Evolutionary conservation across 2,888 invertebrate genomes (phyloP), one percentile per base, ranked within the genome.

Genomic region (Halictus ligatus): DNA sequence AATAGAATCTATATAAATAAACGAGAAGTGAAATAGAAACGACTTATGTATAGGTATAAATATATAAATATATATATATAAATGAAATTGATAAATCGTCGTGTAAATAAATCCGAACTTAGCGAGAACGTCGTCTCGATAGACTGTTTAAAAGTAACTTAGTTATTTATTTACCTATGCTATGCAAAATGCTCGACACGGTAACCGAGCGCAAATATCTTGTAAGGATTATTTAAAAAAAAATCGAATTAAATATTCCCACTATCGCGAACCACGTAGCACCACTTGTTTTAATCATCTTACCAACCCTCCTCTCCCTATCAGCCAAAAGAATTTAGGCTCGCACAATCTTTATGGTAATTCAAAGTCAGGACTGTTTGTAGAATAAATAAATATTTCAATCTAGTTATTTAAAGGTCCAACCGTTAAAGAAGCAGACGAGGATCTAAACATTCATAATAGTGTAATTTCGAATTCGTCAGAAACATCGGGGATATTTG

Each of bases 121-220:
- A 91, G 91, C 91, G 91, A 91, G 92, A 92, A 92, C 92, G 92
- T 93, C 93, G 91, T 87, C 90, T 84, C 94, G 93, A 94, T 94
- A 95, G 95, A 95, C 94, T 95, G 95, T 95, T 94, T 93, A 93
- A 94, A 94, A 94, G 92, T 94, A 94, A 94, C 94, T 94, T 94
- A 95, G 94, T 93, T 95, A 95, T 95, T 95, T 95, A 95, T 95
- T 95, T 95, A 94, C 93, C 89, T 92, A 90, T 86, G 78, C 81
- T 87, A 86, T 88, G 82, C 78, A 87, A 78, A 81, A 78, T 80
- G 88, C 88, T 87, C 89, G 89, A 83, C 84, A 77, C 85, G 87
- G 88, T 83, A 86, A 21, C 91, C 90, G 88, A 86, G 90, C 88
- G 91, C 88, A 91, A 89, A 92, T 94, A 92, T 92, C 89, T 89